Evolutionary conservation across 2,113 vertebrate genomes (phyloP).

Genomic region (Triplophysa tibetana): DNA sequence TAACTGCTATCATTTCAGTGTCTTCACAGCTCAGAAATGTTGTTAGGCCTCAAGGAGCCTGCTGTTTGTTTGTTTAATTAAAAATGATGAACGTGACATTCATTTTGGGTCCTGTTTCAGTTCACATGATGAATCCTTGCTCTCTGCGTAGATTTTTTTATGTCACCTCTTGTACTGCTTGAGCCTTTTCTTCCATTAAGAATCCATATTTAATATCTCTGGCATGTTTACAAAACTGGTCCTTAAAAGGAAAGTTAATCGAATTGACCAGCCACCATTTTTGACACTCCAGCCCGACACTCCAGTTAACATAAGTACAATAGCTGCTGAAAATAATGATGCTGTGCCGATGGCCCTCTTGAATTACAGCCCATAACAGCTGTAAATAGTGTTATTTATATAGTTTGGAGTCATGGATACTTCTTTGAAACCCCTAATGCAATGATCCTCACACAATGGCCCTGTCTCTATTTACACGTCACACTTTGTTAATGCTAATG

Average conservation of each 20-base stretch:
- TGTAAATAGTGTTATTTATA: constrained; percentile 62
- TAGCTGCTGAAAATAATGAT: constrained; percentile 51
- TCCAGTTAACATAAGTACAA: constrained; percentile 48
- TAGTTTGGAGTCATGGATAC: constrained; percentile 57
- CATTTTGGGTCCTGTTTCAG: constrained; percentile 5
- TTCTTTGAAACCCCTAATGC: constrained; percentile 63
- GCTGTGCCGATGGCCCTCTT: constrained; percentile 42
- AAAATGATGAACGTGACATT: constrained; percentile 32
- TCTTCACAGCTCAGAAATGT: constrained; percentile 32
- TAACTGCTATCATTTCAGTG: constrained; percentile 7
- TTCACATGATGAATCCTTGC: background rate
- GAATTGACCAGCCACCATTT: constrained; percentile 57
- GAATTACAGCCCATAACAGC: constrained; percentile 56
- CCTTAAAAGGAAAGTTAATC: constrained; percentile 57
- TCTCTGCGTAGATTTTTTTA: background rate
- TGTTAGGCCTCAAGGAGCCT: constrained; percentile 13
- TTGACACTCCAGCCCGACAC: constrained; percentile 45
- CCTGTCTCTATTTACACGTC: constrained; percentile 56
- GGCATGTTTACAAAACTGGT: constrained; percentile 48
- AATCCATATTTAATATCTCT: constrained; percentile 32
- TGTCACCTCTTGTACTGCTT: constrained; percentile 1
- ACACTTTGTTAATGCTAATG: constrained; percentile 71
- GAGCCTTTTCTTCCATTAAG: background rate
- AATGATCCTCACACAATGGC: constrained; percentile 64
- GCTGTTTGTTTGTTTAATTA: constrained; percentile 40